Conservation (phyloP, 2,113 vertebrate species). For the Potamarius usumacintae region DNA sequence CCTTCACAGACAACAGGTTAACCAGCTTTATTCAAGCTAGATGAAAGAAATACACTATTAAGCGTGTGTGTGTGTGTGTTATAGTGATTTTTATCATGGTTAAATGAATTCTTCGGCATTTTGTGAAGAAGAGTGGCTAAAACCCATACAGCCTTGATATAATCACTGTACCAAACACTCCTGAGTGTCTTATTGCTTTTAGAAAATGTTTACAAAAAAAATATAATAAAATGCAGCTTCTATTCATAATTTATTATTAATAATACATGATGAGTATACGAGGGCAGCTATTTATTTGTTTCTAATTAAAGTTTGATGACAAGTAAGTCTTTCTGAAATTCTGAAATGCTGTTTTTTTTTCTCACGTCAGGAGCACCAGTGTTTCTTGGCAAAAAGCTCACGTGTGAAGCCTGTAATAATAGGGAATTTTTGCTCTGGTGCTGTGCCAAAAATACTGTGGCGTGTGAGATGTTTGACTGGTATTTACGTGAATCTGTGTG, state of each 20-base stretch:
- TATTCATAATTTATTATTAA: not conserved
- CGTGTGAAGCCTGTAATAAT: not conserved
- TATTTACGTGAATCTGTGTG: slow-evolving; percentile 58
- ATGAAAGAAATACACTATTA: not conserved
- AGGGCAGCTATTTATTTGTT: too few relatives aligned
- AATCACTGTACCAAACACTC: not conserved
- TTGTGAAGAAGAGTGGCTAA: not conserved
- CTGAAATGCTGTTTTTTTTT: not conserved
- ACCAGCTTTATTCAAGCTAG: not conserved
- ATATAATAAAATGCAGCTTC: not conserved
- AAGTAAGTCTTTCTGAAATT: not conserved
- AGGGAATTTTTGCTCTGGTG: slow-evolving; percentile 1
- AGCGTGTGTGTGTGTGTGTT: too few relatives aligned
- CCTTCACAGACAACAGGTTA: not conserved
- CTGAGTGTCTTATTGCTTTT: not conserved
- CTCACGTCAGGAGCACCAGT: not conserved
- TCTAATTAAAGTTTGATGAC: not conserved
- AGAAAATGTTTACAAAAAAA: not conserved
- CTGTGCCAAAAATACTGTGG: slow-evolving; percentile 23
- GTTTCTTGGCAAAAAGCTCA: not conserved
- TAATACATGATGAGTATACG: not conserved
- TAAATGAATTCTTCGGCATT: not conserved
- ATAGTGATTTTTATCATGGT: not conserved
- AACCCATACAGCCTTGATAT: not conserved
- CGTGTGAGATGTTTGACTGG: slow-evolving; percentile 33